Conservation (phyloP, 2,888 invertebrate genomes). For the Cyaniris semiargus region DNA sequence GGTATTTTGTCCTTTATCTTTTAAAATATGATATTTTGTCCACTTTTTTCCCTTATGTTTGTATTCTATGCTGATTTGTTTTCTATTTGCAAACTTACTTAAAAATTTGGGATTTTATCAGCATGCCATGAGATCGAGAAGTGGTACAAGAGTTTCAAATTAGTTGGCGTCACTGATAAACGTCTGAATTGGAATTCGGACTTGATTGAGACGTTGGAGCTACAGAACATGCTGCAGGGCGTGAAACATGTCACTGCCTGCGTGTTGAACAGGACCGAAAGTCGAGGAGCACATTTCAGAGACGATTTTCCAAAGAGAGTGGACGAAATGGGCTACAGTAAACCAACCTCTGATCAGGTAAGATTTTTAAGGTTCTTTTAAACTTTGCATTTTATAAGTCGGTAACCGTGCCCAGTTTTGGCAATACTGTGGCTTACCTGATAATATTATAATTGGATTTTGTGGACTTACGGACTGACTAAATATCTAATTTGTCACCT, state of each 20-base stretch:
- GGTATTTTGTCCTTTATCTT: conserved; percentile 70
- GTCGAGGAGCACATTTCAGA: conserved; percentile 98
- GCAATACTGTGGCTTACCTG: too few species aligned
- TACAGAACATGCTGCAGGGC: conserved; percentile 96
- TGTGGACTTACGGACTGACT: too few species aligned
- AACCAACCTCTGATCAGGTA: conserved; percentile 90
- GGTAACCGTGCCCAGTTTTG: neutral
- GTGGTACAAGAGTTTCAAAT: conserved; percentile 86
- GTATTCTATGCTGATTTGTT: too few species aligned
- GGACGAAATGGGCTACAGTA: conserved; percentile 96
- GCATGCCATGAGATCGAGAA: conserved; percentile 82
- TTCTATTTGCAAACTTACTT: neutral
- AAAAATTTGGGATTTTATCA: conserved; percentile 40
- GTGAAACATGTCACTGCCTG: conserved; percentile 90
- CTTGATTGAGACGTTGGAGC: conserved; percentile 94
- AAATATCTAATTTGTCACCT: too few species aligned
- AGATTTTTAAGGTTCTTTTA: neutral
- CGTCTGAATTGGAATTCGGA: conserved; percentile 97
- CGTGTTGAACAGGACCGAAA: conserved; percentile 96
- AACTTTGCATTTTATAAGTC: neutral
- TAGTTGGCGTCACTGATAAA: conserved; percentile 86
- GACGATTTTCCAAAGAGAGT: conserved; percentile 94
- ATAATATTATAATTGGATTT: too few species aligned
- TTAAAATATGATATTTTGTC: too few species aligned
- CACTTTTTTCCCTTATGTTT: too few species aligned